A percentile compares a stretch with the other conserved stretches of the same genome.
Evolutionary conservation across 2,888 invertebrate species (phyloP).

Genomic region (Drosophila mettleri): DNA sequence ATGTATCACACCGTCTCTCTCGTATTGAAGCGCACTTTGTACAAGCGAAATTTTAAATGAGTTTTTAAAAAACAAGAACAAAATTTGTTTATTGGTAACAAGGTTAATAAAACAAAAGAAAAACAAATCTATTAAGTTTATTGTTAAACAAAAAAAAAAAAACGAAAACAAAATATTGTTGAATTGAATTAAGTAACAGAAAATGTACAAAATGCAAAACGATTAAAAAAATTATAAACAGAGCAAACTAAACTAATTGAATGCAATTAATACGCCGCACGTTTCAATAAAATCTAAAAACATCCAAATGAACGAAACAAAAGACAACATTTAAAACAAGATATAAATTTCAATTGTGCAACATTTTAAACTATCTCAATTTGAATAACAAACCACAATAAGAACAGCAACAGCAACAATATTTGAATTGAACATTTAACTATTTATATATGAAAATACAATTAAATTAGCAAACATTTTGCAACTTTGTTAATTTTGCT

Average conservation of each 20-base stretch:
- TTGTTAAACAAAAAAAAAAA: slow-evolving; percentile 35
- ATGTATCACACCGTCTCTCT: slow-evolving; percentile 1
- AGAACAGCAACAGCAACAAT: slow-evolving; percentile 13
- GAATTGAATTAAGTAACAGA: slow-evolving; percentile 35
- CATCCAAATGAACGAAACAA: not conserved
- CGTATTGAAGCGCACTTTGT: slow-evolving; percentile 29
- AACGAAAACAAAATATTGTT: slow-evolving; percentile 37
- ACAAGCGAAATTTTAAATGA: slow-evolving; percentile 47
- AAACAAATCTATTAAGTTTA: slow-evolving; percentile 61
- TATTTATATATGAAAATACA: slow-evolving; percentile 27
- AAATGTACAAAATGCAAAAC: slow-evolving; percentile 44
- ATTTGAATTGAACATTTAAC: slow-evolving; percentile 46
- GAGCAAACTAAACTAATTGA: slow-evolving; percentile 17
- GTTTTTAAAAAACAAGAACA: slow-evolving; percentile 14
- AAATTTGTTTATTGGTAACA: slow-evolving; percentile 51
- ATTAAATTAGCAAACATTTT: slow-evolving; percentile 29
- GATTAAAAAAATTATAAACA: slow-evolving; percentile 12
- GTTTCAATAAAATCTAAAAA: slow-evolving; percentile 37
- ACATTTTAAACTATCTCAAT: slow-evolving; percentile 46
- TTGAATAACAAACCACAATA: slow-evolving; percentile 22
- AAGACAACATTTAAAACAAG: slow-evolving; percentile 18
- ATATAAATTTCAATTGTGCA: slow-evolving; percentile 44
- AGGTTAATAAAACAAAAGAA: slow-evolving; percentile 32
- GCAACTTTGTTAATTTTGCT: slow-evolving; percentile 53
- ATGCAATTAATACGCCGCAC: slow-evolving; percentile 38